These are phyloP conservation scores for Bos javanicus DNA, from an alignment of 2,113 vertebrate genomes.

Conservation along the genomic window DNA sequence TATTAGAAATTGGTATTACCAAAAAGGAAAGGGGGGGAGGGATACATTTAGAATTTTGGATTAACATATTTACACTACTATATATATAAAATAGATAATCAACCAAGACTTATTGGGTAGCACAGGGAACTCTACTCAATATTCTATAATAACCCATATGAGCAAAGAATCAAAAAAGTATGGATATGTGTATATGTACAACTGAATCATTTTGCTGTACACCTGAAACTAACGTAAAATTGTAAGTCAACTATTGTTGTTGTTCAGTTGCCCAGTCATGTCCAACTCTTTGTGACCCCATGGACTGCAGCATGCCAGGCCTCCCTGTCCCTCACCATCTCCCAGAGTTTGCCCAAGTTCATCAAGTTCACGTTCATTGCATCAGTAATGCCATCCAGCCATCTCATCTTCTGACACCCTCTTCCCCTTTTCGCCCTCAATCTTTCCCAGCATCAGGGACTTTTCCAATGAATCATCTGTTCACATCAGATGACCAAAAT, in stretches of 20 bases:
- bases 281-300: neutral
- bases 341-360: neutral
- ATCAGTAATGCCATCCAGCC: neutral
- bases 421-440: neutral
- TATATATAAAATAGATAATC: neutral
- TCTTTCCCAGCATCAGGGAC: neutral
- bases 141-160: neutral
- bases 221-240: neutral
- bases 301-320: neutral
- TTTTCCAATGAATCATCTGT: neutral
- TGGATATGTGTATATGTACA: neutral
- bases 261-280: neutral
- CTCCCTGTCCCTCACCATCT: neutral
- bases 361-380: neutral
- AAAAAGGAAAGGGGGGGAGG: neutral
- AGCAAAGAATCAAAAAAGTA: neutral
- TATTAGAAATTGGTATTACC: neutral
- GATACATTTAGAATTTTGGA: neutral
- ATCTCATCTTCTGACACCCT: neutral
- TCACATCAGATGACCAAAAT: neutral
- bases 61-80: neutral
- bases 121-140: neutral
- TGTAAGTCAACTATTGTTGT: neutral
- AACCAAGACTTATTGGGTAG: neutral
- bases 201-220: neutral